Conservation (phyloP, 1,140 invertebrate genomes). For the Cydia pomonella region DNA sequence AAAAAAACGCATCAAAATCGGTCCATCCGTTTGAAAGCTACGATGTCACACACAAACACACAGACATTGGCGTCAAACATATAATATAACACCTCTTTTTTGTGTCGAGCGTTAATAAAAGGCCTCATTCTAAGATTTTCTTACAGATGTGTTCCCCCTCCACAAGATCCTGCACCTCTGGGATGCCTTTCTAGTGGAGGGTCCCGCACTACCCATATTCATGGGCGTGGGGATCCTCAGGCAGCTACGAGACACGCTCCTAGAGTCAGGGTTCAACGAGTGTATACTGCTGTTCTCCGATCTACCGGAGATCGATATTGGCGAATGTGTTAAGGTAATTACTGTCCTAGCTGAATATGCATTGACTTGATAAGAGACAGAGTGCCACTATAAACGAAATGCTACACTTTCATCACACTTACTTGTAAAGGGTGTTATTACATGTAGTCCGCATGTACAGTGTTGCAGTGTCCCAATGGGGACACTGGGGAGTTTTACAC, state of each 20-base stretch:
- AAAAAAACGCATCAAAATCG: too few relatives aligned
- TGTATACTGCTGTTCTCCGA: constrained; percentile 98
- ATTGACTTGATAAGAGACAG: too few relatives aligned
- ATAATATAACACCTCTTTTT: too few relatives aligned
- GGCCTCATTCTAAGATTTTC: not conserved
- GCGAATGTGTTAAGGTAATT: constrained; percentile 88
- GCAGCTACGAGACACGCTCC: constrained; percentile 91
- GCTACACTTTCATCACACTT: too few relatives aligned
- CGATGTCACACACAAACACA: too few relatives aligned
- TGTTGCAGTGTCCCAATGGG: too few relatives aligned
- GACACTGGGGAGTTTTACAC: too few relatives aligned
- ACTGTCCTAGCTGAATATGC: not conserved
- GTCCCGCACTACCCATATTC: constrained; percentile 96
- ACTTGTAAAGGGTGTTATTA: too few relatives aligned
- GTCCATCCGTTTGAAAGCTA: too few relatives aligned
- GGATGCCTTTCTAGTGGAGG: constrained; percentile 97
- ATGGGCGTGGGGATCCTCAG: constrained; percentile 96
- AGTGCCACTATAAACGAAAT: too few relatives aligned
- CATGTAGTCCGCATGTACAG: too few relatives aligned
- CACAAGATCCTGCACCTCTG: constrained; percentile 99
- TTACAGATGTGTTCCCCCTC: constrained; percentile 96
- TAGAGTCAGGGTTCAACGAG: constrained; percentile 97
- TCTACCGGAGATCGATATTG: constrained; percentile 98
- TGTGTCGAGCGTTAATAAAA: not conserved
- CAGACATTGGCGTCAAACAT: too few relatives aligned